Conservation (phyloP, 2,113 vertebrate species). For the Eublepharis macularius region DNA sequence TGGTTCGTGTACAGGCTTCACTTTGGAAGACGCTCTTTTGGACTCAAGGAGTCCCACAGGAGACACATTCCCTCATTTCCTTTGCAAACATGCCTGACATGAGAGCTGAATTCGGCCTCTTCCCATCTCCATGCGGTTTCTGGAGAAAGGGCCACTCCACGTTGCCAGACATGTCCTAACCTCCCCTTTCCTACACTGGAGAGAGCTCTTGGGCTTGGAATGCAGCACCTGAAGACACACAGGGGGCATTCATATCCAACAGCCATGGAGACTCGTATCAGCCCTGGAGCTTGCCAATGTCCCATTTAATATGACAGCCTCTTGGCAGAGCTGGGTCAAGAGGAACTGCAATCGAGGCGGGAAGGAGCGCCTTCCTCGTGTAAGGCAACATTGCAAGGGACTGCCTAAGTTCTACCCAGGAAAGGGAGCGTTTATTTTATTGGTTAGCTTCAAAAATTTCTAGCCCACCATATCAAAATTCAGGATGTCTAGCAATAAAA, state of each 20-base stretch:
- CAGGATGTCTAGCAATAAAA: no score
- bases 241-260: not conserved
- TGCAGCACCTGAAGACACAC: accelerated
- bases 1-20: not conserved
- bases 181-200: slow-evolving; percentile 27
- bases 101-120: slow-evolving; percentile 48
- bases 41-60: slow-evolving; percentile 58
- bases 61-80: slow-evolving; percentile 67
- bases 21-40: slow-evolving; percentile 62
- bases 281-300: slow-evolving; percentile 19
- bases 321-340: accelerated
- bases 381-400: not conserved
- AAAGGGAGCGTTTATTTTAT: not conserved
- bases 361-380: not conserved
- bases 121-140: slow-evolving; percentile 71
- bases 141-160: not conserved
- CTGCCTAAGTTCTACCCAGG: not conserved
- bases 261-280: not conserved
- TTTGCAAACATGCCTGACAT: slow-evolving; percentile 59
- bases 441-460: no score
- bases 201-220: slow-evolving; percentile 24
- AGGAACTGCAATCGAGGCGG: not conserved
- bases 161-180: slow-evolving; percentile 65
- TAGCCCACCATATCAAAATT: no score
- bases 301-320: not conserved